phyloP scores from a whole-genome alignment of 1,140 invertebrate genomes.

The Leptinotarsa undecemlineata region DNA sequence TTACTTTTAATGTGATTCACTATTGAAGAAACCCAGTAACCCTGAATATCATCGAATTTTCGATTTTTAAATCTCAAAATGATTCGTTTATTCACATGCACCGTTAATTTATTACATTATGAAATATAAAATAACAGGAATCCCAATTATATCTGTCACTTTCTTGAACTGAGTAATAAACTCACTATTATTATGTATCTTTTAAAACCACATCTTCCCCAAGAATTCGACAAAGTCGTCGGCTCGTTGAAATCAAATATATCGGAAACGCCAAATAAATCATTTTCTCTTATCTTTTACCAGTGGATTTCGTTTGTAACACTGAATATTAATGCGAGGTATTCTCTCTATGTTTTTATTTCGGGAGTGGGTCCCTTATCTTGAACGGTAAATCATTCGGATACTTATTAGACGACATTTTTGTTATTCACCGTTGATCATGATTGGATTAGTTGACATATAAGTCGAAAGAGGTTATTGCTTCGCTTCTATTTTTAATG shows the following conservation, averaged over 20 bases:
- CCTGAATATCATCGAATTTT: too few species aligned
- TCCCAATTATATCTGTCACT: too few species aligned
- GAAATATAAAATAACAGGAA: too few species aligned
- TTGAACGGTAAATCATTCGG: background rate
- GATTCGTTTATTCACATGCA: too few species aligned
- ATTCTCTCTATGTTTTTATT: background rate
- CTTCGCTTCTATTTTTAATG: background rate
- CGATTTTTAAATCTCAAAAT: too few species aligned
- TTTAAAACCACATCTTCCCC: too few species aligned
- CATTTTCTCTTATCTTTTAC: background rate
- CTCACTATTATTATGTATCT: too few species aligned
- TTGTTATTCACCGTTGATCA: background rate
- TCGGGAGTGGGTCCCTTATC: background rate
- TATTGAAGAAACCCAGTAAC: too few species aligned
- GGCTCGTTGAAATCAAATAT: background rate
- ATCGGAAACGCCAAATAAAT: background rate
- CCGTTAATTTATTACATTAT: too few species aligned
- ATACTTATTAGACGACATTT: background rate
- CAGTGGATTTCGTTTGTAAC: background rate
- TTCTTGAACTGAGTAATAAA: too few species aligned
- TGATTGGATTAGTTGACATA: slow-evolving; percentile 1
- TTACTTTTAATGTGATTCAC: too few species aligned
- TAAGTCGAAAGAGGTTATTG: slow-evolving; percentile 1
- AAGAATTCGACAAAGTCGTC: too few species aligned
- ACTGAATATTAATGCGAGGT: background rate